Evolutionary conservation across 2,113 vertebrate genomes (phyloP).

Genomic region (Oryzias woworae): DNA sequence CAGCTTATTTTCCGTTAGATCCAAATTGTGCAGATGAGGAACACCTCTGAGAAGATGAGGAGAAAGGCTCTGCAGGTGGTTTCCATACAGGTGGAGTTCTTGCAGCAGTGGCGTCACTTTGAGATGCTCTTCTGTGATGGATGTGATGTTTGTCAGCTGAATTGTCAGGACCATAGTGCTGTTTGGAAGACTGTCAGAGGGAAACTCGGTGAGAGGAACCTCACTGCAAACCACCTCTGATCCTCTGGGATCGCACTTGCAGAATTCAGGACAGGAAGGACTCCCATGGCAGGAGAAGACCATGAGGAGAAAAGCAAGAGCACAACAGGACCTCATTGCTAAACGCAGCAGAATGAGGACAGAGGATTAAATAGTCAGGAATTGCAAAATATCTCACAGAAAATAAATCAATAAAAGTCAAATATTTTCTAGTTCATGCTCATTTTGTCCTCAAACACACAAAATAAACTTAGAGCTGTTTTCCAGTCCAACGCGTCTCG

Average conservation of each 20-base stretch:
- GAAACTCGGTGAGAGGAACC: conserved; percentile 67
- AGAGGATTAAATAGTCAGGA: background rate
- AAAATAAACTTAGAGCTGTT: conserved; percentile 45
- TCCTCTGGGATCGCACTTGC: conserved; percentile 65
- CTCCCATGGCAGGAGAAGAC: conserved; percentile 41
- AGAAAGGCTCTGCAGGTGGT: conserved; percentile 73
- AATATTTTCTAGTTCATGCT: conserved; percentile 4
- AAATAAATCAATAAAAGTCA: background rate
- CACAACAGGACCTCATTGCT: conserved; percentile 55
- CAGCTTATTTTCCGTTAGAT: conserved; percentile 81
- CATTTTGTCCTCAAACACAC: background rate
- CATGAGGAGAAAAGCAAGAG: conserved; percentile 44
- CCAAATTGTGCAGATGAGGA: conserved; percentile 74
- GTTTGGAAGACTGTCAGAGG: conserved; percentile 49
- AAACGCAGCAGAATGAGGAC: conserved; percentile 2
- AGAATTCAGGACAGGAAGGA: conserved; percentile 65
- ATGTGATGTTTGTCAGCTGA: conserved; percentile 82
- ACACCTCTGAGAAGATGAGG: conserved; percentile 66
- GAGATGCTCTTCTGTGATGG: conserved; percentile 63
- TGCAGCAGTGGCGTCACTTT: conserved; percentile 62
- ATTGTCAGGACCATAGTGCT: conserved; percentile 73
- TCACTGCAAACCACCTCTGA: conserved; percentile 76
- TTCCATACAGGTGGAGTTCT: conserved; percentile 84
- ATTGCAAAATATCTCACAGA: conserved; percentile 1
- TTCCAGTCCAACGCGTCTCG: background rate